These are phyloP conservation scores for Andrena dorsata DNA, from an alignment of 2,888 invertebrate species.

Conservation along the genomic window DNA sequence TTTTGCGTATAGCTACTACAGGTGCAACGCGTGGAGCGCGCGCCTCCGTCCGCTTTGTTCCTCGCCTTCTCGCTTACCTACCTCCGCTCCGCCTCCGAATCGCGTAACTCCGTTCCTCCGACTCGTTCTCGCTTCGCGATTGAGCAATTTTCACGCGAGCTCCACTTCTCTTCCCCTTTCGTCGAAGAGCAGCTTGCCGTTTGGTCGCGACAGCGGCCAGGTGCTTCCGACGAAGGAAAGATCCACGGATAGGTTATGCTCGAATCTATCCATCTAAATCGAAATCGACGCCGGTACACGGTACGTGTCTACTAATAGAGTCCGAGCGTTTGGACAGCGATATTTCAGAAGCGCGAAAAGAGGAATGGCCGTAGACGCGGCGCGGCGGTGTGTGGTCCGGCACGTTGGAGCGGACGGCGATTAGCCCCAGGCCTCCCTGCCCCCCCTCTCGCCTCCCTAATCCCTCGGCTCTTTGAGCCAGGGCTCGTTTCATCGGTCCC, in stretches of 20 bases:
- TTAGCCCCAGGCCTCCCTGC: constrained; percentile 80
- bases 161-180: not conserved
- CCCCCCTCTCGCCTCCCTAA: constrained; percentile 66
- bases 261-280: constrained; percentile 4
- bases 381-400: constrained; percentile 80
- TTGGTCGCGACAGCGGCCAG: no score
- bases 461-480: constrained; percentile 69
- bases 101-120: not conserved
- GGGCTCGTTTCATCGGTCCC: constrained; percentile 66
- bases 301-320: constrained; percentile 69
- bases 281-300: not conserved
- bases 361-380: constrained; percentile 69
- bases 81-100: not conserved
- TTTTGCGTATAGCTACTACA: constrained; percentile 52
- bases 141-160: not conserved
- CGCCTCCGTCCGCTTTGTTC: not conserved
- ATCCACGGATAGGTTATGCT: no score
- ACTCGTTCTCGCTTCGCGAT: not conserved
- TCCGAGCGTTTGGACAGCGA: constrained; percentile 69
- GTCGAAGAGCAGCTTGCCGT: not conserved
- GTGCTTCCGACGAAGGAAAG: no score
- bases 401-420: constrained; percentile 81
- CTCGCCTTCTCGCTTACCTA: not conserved
- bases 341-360: constrained; percentile 73
- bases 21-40: constrained; percentile 19